phyloP scores from a whole-genome alignment of 2,113 vertebrate genomes.

The Thalassoma bifasciatum region DNA sequence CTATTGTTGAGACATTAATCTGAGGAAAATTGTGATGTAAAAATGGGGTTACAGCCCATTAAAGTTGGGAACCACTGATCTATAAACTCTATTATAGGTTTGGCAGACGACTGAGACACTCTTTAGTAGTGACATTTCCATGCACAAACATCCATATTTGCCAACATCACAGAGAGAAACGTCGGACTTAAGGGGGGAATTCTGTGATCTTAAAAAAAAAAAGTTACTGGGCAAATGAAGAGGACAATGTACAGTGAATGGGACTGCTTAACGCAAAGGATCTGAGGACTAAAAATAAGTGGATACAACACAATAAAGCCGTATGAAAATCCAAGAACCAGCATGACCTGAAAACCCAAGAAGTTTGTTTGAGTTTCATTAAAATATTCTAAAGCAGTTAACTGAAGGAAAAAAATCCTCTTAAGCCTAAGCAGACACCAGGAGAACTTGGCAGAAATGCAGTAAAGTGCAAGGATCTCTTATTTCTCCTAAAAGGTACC shows the following conservation, averaged over 20 bases:
- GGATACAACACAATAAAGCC: not conserved
- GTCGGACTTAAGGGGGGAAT: too few relatives aligned
- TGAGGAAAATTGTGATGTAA: too few relatives aligned
- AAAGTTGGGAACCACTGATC: too few relatives aligned
- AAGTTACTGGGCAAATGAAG: too few relatives aligned
- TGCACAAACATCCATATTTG: too few relatives aligned
- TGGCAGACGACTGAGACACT: too few relatives aligned
- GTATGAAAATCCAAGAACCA: not conserved
- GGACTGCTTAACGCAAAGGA: not conserved
- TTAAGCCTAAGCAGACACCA: constrained; percentile 21
- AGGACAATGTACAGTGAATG: not conserved
- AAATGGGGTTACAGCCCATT: too few relatives aligned
- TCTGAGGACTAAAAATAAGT: not conserved
- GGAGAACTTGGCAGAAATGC: constrained; percentile 22
- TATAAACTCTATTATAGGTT: too few relatives aligned
- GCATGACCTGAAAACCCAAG: constrained; percentile 4
- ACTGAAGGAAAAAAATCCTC: constrained; percentile 47
- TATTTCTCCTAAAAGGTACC: constrained; percentile 35
- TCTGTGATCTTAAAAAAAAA: too few relatives aligned
- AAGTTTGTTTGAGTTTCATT: constrained; percentile 8
- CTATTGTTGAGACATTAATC: too few relatives aligned
- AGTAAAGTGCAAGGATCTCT: constrained; percentile 29
- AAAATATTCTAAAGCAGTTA: constrained; percentile 21
- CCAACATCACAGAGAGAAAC: too few relatives aligned
- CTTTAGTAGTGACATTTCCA: too few relatives aligned